These are phyloP conservation scores for Hirtodrosophila trivittata DNA, from an alignment of 2,888 invertebrate species.

Conservation along the genomic window DNA sequence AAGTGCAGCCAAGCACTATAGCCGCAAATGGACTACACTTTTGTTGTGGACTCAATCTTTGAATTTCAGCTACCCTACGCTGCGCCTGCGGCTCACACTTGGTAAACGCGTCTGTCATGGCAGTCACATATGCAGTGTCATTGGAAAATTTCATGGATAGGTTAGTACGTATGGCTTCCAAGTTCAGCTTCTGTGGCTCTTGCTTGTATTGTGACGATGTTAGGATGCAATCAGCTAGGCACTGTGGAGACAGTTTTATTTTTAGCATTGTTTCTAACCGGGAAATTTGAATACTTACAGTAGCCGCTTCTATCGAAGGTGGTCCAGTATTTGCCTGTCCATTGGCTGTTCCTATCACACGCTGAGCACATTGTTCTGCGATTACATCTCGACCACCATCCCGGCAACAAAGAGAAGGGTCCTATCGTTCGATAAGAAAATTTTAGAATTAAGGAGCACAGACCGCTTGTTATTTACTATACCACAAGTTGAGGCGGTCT, in stretches of 20 bases:
- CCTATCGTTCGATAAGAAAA: constrained; percentile 49
- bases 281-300: constrained; percentile 53
- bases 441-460: not conserved
- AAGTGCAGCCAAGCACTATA: constrained; percentile 81
- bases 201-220: constrained; percentile 75
- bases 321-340: constrained; percentile 48
- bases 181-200: constrained; percentile 61
- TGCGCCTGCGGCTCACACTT: constrained; percentile 78
- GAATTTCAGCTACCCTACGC: constrained; percentile 63
- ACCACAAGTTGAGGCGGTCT: constrained; percentile 81
- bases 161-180: constrained; percentile 65
- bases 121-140: constrained; percentile 74
- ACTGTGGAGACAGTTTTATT: constrained; percentile 52
- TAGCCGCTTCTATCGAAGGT: constrained; percentile 74
- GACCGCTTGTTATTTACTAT: too few species aligned
- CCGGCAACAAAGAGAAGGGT: constrained; percentile 80
- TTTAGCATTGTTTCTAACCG: not conserved
- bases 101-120: constrained; percentile 73
- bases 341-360: constrained; percentile 63
- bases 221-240: constrained; percentile 82
- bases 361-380: constrained; percentile 75
- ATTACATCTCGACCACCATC: constrained; percentile 80
- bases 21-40: constrained; percentile 81
- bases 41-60: constrained; percentile 51
- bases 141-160: constrained; percentile 71